These are phyloP conservation scores for Exocentrus adspersus DNA, from an alignment of 2,888 invertebrate genomes.

Conservation along the genomic window DNA sequence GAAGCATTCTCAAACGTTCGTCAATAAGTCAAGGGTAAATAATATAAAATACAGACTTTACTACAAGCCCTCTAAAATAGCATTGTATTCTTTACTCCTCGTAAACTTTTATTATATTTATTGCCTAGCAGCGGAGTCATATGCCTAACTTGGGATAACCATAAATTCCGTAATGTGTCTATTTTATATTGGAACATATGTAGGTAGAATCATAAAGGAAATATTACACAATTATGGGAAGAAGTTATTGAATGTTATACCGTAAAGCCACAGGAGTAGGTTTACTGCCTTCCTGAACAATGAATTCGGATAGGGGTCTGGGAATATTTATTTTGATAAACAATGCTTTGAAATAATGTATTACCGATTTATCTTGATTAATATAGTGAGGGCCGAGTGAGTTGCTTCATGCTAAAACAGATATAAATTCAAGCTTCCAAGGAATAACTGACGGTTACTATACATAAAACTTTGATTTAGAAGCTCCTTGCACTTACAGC, in stretches of 20 bases:
- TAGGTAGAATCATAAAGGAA: conserved; percentile 1
- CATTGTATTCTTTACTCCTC: conserved; percentile 7
- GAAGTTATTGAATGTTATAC: background rate
- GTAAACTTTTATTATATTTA: conserved; percentile 11
- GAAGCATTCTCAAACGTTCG: too few species aligned
- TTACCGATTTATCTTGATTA: too few species aligned
- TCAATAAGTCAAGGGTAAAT: background rate
- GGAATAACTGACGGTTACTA: too few species aligned
- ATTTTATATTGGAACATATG: background rate
- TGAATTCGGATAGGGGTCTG: background rate
- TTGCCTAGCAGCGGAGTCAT: conserved; percentile 1
- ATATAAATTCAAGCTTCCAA: too few species aligned
- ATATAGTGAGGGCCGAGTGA: too few species aligned
- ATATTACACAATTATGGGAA: conserved; percentile 1
- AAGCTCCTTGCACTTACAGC: too few species aligned
- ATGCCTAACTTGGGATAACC: background rate
- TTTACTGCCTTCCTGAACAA: background rate
- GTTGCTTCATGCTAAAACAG: too few species aligned
- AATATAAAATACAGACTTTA: conserved; percentile 6
- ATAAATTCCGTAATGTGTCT: conserved; percentile 10
- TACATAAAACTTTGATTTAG: too few species aligned
- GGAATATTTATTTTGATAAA: background rate
- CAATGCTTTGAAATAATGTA: too few species aligned
- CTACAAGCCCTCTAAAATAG: background rate
- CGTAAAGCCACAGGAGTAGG: background rate